Percentiles rank a stretch among this genome's conserved stretches.
These are phyloP conservation scores for Melinaea menophilus DNA, from an alignment of 2,888 invertebrate species.

Conservation along the genomic window DNA sequence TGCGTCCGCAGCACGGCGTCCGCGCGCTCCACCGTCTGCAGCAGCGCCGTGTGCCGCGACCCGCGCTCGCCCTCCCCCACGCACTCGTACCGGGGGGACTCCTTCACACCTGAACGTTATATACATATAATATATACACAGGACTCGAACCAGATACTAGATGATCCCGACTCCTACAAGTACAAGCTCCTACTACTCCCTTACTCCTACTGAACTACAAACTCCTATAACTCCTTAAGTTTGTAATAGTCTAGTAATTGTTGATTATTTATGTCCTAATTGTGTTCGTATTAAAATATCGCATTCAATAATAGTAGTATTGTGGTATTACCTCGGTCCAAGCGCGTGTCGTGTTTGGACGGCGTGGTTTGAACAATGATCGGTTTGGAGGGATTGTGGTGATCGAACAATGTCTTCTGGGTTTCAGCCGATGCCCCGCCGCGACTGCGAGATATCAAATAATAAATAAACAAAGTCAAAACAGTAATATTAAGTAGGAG, in stretches of 20 bases:
- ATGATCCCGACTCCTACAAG: too few species aligned
- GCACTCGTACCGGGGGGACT: constrained; percentile 50
- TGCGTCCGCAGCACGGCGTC: constrained; percentile 83
- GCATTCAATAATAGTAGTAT: too few species aligned
- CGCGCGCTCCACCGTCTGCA: constrained; percentile 82
- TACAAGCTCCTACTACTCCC: too few species aligned
- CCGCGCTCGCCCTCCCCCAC: constrained; percentile 74
- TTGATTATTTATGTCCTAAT: too few species aligned
- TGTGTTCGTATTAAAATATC: too few species aligned
- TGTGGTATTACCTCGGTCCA: constrained; percentile 60
- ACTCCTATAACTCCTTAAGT: too few species aligned
- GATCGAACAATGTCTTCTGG: constrained; percentile 66
- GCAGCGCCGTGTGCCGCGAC: constrained; percentile 78
- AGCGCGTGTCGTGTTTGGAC: constrained; percentile 59
- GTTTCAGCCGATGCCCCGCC: constrained; percentile 48
- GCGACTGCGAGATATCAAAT: constrained; percentile 41
- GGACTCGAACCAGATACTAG: too few species aligned
- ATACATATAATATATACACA: not conserved
- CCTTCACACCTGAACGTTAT: constrained; percentile 38
- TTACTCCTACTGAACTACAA: too few species aligned
- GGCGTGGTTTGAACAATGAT: constrained; percentile 81
- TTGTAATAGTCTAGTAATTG: too few species aligned
- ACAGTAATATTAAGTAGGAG: too few species aligned
- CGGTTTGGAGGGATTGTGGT: constrained; percentile 80
- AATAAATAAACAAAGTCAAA: not conserved